Conservation (phyloP, 2,888 invertebrate species). For the Orthonychiurus folsomi region DNA sequence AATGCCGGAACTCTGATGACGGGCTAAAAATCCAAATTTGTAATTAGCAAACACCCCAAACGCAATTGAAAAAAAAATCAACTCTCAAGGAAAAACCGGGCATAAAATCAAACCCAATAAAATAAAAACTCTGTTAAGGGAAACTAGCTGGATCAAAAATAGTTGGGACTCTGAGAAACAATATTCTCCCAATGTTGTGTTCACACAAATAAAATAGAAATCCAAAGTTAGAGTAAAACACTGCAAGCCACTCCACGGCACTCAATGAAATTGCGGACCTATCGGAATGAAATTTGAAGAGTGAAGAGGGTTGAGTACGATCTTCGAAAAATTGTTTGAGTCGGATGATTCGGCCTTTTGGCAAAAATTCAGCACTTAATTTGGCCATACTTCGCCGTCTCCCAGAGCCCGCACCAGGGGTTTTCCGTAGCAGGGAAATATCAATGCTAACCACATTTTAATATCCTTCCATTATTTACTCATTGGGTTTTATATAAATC, state of each 20-base stretch:
- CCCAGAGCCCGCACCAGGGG: slow-evolving; percentile 24
- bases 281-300: slow-evolving; percentile 40
- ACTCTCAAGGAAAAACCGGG: slow-evolving; percentile 11
- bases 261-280: slow-evolving; percentile 13
- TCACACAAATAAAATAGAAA: not conserved
- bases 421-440: not conserved
- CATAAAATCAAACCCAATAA: slow-evolving; percentile 12
- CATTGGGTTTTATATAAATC: too few species aligned
- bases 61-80: slow-evolving; percentile 1
- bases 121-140: slow-evolving; percentile 10
- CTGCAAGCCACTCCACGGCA: slow-evolving; percentile 13
- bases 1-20: slow-evolving; percentile 34
- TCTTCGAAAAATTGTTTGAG: slow-evolving; percentile 41
- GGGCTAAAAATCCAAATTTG: slow-evolving; percentile 29
- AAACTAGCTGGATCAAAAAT: too few species aligned
- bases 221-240: slow-evolving; percentile 3
- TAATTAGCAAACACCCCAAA: not conserved
- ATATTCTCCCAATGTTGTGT: too few species aligned
- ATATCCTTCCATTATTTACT: too few species aligned
- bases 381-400: slow-evolving; percentile 39
- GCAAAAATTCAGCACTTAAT: slow-evolving; percentile 41
- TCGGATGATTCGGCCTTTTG: slow-evolving; percentile 39
- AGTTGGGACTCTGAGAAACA: too few species aligned
- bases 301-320: slow-evolving; percentile 37
- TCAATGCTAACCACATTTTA: not conserved